Conservation (phyloP, 2,113 vertebrate species). For the Rattus rattus region DNA sequence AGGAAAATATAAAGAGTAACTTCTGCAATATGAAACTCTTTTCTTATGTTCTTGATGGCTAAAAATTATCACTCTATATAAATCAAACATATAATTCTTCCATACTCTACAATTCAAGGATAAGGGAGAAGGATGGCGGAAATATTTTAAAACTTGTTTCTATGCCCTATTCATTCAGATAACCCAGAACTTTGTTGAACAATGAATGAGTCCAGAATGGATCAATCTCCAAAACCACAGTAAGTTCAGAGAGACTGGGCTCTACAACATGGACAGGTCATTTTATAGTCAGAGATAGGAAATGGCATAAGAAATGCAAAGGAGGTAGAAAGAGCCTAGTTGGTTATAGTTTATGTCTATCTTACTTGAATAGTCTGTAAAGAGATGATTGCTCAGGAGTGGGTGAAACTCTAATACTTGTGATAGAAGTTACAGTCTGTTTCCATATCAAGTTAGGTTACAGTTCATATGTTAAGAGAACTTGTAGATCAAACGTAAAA, state of each 20-base stretch:
- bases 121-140: neutral
- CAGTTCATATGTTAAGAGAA: neutral
- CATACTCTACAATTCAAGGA: neutral
- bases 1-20: neutral
- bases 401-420: neutral
- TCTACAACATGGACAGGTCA: neutral
- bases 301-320: neutral
- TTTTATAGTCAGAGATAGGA: neutral
- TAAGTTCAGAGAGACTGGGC: neutral
- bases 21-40: constrained; percentile 23
- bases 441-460: neutral
- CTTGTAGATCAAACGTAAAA: neutral
- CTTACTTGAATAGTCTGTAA: neutral
- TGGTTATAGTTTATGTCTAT: neutral
- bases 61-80: neutral
- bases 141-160: constrained; percentile 35
- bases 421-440: neutral
- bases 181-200: neutral
- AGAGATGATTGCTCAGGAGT: neutral
- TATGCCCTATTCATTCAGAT: neutral
- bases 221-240: neutral
- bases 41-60: neutral
- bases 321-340: neutral
- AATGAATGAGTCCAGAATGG: neutral
- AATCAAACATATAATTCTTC: neutral